Evolutionary conservation across 2,113 vertebrate genomes (phyloP), one percentile per base, ranked within the genome.

Genomic region (Marmota monax): DNA sequence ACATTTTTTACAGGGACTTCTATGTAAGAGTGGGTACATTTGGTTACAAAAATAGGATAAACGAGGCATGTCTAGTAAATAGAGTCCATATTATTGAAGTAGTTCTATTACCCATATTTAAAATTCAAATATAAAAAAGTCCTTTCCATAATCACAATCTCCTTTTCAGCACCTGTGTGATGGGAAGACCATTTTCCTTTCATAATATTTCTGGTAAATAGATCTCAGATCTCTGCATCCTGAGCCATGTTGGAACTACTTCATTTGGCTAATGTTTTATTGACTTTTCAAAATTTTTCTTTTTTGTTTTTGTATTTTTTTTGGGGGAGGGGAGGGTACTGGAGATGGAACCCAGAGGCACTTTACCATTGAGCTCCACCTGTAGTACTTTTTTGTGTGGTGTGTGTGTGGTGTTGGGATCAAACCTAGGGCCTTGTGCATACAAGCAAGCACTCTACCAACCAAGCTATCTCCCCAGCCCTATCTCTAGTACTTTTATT

Each of bases 131-230:
- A 51, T 72, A 48, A 69, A 39, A 45, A 18, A 63, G 2, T 45
- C 17, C 22, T 78, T n/a, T 70, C 14, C 61, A 67, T 23, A 77
- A 7, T 53, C 29, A 23, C 56, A 73, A 67, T 65, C 14, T 48
- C 56, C 37, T 80, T 42, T 45, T 51, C n/a, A 39, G 37, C 39
- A 32, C 1, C 94, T 93, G 45, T 96, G 98, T 97, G 94, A 96
- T 86, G 74, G 65, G 76, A 51, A 42, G 76, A 67, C 74, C 93
- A 69, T 95, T 96, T 95, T 74, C 37, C 87, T 20, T 70, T 63
- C 92, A 87, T 77, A 27, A 86, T 22, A 88, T 88, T 86, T 97
- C 83, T 96, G 27, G 29, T 61, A 92, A 91, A 83, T 3, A 80
- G 32, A 84, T 18, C 56, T 95, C 90, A 86, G 88, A 63, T 77